These are phyloP conservation scores for Nasonia longicornis DNA, from an alignment of 1,140 invertebrate genomes.

Conservation along the genomic window DNA sequence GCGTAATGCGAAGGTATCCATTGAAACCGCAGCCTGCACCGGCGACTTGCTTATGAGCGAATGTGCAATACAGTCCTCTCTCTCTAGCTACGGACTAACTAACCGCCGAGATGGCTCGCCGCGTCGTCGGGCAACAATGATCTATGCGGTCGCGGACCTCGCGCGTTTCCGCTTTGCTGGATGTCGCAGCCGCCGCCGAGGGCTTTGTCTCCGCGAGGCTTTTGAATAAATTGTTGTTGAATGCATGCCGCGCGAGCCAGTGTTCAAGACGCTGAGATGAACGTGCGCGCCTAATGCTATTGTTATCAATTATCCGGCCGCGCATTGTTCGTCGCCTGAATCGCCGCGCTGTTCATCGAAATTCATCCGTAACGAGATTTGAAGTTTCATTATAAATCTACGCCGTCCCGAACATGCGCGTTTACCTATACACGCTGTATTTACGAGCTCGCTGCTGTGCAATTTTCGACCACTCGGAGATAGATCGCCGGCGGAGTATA, in stretches of 20 bases:
- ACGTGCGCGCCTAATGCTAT: background rate
- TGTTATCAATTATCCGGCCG: background rate
- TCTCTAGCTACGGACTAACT: background rate
- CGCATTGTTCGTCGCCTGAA: background rate
- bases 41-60: background rate
- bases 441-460: too few relatives aligned
- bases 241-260: background rate
- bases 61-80: background rate
- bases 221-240: conserved; percentile 1
- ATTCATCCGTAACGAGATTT: too few relatives aligned
- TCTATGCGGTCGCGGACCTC: background rate
- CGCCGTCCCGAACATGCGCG: too few relatives aligned
- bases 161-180: background rate
- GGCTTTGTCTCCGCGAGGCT: background rate
- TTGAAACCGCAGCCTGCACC: background rate
- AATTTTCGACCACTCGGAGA: too few relatives aligned
- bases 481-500: too few relatives aligned
- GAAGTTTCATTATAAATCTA: too few relatives aligned
- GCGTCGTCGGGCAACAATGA: background rate
- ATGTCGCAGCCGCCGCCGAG: background rate
- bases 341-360: too few relatives aligned
- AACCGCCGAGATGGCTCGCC: conserved; percentile 1
- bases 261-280: background rate
- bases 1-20: background rate
- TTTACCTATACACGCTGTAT: too few relatives aligned